phyloP scores from a whole-genome alignment of 1,140 invertebrate genomes.

The Argopecten irradians region DNA sequence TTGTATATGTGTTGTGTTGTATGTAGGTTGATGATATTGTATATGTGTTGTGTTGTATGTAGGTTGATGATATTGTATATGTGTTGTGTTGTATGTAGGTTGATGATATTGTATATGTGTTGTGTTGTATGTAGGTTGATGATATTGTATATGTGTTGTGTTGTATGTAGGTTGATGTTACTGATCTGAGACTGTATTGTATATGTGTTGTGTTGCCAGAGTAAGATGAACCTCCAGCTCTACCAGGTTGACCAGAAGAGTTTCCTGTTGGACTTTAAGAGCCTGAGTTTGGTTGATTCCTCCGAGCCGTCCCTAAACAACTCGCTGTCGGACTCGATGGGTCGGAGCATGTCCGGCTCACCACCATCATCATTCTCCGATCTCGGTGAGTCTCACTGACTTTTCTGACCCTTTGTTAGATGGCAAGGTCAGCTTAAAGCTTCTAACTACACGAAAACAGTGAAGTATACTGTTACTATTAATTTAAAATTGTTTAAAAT shows the following conservation, averaged over 20 bases:
- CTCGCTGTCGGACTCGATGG: constrained; percentile 36
- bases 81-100: too few relatives aligned
- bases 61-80: too few relatives aligned
- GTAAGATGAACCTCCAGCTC: constrained; percentile 98
- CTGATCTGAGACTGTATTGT: too few relatives aligned
- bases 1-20: too few relatives aligned
- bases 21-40: too few relatives aligned
- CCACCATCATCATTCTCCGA: constrained; percentile 48
- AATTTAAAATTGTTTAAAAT: too few relatives aligned
- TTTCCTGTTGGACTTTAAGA: constrained; percentile 98
- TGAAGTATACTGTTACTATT: too few relatives aligned
- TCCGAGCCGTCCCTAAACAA: constrained; percentile 27
- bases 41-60: too few relatives aligned
- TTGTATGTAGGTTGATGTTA: not conserved
- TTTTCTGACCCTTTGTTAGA: not conserved
- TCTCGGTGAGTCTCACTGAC: constrained; percentile 41
- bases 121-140: too few relatives aligned
- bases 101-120: too few relatives aligned
- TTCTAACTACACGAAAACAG: too few relatives aligned
- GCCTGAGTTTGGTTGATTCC: constrained; percentile 78
- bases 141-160: too few relatives aligned
- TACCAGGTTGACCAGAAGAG: constrained; percentile 99
- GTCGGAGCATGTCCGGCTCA: not conserved
- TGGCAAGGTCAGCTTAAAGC: constrained; percentile 32
- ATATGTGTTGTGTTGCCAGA: constrained; percentile 64